Percentiles rank a stretch among this genome's conserved stretches.
Conservation (phyloP, 2,113 vertebrate species). For the Clarias batrachus region DNA sequence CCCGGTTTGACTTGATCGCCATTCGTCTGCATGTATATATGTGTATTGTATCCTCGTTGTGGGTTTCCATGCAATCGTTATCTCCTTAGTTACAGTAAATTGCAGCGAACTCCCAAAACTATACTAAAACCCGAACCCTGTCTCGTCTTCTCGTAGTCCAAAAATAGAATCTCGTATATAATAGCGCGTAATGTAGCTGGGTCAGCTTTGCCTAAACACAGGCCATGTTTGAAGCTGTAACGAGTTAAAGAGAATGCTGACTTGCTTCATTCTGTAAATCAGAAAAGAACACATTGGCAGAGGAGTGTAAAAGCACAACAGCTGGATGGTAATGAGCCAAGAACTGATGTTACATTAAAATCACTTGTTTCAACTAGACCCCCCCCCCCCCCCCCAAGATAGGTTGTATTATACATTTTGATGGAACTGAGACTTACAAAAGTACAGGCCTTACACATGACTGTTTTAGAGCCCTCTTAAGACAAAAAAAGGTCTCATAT, state of each 20-base stretch:
- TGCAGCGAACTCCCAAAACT: not conserved
- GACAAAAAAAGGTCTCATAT: not conserved
- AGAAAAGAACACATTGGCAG: slow-evolving; percentile 42
- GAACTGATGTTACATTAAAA: slow-evolving; percentile 31
- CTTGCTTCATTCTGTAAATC: slow-evolving; percentile 46
- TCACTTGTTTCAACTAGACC: slow-evolving; percentile 30
- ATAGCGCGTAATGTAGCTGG: not conserved
- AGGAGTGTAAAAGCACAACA: slow-evolving; percentile 29
- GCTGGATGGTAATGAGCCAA: slow-evolving; percentile 42
- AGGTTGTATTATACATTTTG: slow-evolving; percentile 40
- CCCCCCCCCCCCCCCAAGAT: not conserved
- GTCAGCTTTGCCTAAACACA: slow-evolving; percentile 16
- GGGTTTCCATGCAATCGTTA: not conserved
- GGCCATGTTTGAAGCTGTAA: slow-evolving; percentile 32
- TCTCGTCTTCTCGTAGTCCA: not conserved
- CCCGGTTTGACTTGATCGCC: no score
- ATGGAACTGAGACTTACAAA: not conserved
- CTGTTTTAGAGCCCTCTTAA: not conserved
- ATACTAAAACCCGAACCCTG: not conserved
- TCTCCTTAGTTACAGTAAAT: not conserved
- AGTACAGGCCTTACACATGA: not conserved
- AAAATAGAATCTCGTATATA: slow-evolving; percentile 25
- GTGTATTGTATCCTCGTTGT: no score
- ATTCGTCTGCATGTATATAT: no score
- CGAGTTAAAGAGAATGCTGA: slow-evolving; percentile 47